Evolutionary conservation across 2,797 vertebrate genomes (phyloP), one percentile per base, ranked within the genome.

Genomic region (Anguilla megastoma): DNA sequence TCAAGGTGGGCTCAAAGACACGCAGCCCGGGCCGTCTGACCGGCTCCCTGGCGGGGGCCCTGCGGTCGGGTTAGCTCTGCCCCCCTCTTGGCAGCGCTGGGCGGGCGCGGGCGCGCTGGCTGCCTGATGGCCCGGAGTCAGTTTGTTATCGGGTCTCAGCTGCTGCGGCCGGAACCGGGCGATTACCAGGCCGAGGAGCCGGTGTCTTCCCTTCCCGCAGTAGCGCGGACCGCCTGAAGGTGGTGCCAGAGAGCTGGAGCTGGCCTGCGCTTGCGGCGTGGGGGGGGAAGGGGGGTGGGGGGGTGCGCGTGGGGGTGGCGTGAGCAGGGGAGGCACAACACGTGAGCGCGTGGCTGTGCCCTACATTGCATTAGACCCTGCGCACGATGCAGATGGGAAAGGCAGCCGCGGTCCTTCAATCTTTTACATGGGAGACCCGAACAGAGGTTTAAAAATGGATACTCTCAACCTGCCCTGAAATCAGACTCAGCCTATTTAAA

Each of bases 111-210:
- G 18, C 91, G 89, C 86, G 92, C 89, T 92, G 92, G 90, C 91
- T 87, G 89, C 82, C 86, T 91, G 88, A 84, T 86, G 92, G 92
- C 90, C 36, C 88, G 88, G 91, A 92, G 90, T 41, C 88, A 91
- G 91, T 91, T 86, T 30, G 74, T 74, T 90, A 88, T 88, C 88
- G 80, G 90, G 88, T 0, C 36, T 91, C 91, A 88, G 90, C 89
- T 91, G 91, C 86, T 79, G 84, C 90, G 90, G 92, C 91, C 89
- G 91, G 87, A 83, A 86, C 14, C 41, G 88, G 90, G 63, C 86
- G 91, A 86, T 88, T 91, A 93, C 85, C 90, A 87, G 82, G 50
- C 86, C 87, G 88, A 91, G 60, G 9, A 66, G 60, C 27, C 4
- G 69, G 85, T 48, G 56, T 14, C 79, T 82, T 10, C 45, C 2